phyloP scores from a whole-genome alignment of 1,140 invertebrate genomes.

The Drosophila mauritiana region DNA sequence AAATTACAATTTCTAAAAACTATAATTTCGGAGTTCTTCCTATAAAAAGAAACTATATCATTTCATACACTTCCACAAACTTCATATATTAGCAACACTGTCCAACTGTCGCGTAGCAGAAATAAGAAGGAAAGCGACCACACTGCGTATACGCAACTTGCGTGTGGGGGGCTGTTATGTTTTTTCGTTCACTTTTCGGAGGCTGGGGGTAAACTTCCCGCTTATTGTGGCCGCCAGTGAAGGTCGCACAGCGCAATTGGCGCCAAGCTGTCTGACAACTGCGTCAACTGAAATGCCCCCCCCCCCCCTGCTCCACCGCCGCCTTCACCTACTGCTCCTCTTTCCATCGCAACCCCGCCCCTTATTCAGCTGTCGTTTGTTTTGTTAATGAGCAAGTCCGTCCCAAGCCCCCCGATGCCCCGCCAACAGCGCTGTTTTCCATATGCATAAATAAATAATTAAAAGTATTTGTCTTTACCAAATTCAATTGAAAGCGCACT shows the following conservation, averaged over 20 bases:
- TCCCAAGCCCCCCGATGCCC: not conserved
- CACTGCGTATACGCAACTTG: constrained; percentile 47
- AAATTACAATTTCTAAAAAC: no score
- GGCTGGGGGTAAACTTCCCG: constrained; percentile 14
- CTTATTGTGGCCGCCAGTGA: constrained; percentile 34
- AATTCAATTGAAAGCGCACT: constrained; percentile 46
- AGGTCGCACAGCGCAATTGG: constrained; percentile 38
- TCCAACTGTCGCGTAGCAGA: not conserved
- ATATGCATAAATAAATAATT: constrained; percentile 57
- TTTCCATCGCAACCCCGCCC: not conserved
- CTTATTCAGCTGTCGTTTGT: constrained; percentile 32
- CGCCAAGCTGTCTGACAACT: constrained; percentile 51
- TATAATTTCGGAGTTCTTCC: not conserved
- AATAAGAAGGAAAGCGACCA: constrained; percentile 7
- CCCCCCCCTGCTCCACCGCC: not conserved
- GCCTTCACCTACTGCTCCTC: no score
- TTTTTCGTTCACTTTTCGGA: not conserved
- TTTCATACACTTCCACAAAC: not conserved
- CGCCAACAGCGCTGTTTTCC: not conserved
- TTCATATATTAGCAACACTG: not conserved
- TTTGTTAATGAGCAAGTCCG: constrained; percentile 48
- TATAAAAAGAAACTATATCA: no score
- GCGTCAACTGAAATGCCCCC: constrained; percentile 33
- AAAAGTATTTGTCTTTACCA: constrained; percentile 51
- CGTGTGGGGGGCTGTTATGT: constrained; percentile 5